Percentiles rank a stretch among this genome's conserved stretches.
Conservation (phyloP, 2,797 vertebrate species). For the Morelia viridis region DNA sequence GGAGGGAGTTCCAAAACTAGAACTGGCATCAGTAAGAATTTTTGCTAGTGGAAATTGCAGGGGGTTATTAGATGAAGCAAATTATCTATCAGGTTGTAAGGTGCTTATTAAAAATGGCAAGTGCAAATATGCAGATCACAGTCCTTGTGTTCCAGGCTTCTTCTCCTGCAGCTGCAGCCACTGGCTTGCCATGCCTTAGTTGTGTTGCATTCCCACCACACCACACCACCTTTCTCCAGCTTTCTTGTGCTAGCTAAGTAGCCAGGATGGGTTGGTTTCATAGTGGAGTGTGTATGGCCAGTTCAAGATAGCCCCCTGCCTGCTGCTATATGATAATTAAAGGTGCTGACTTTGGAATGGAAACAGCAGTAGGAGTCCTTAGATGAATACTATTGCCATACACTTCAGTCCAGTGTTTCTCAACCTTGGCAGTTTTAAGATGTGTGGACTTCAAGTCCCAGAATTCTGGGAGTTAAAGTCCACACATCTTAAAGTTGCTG, state of each 20-base stretch:
- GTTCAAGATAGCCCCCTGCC: not conserved
- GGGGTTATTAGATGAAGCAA: not conserved
- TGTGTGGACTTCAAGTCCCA: not conserved
- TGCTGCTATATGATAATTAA: not conserved
- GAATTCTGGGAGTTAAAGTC: not conserved
- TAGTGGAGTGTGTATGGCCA: not conserved
- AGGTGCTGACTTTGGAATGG: not conserved
- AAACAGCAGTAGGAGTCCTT: not conserved
- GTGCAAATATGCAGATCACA: not conserved
- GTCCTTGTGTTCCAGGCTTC: not conserved
- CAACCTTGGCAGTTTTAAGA: not conserved
- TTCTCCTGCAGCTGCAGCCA: not conserved
- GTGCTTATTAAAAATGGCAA: not conserved
- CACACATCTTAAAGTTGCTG: not conserved
- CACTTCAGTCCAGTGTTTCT: not conserved
- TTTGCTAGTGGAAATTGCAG: not conserved
- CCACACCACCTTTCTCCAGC: not conserved
- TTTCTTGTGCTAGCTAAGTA: not conserved
- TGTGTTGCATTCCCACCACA: not conserved
- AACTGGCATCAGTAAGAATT: not conserved
- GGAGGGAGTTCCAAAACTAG: not conserved
- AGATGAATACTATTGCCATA: constrained; percentile 4
- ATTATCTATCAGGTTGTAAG: not conserved
- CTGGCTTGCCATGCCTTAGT: not conserved
- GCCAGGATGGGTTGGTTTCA: not conserved